Evolutionary conservation across 53 echinoderm and acorn worm species (phyloP).

Genomic region (Paracentrotus lividus): DNA sequence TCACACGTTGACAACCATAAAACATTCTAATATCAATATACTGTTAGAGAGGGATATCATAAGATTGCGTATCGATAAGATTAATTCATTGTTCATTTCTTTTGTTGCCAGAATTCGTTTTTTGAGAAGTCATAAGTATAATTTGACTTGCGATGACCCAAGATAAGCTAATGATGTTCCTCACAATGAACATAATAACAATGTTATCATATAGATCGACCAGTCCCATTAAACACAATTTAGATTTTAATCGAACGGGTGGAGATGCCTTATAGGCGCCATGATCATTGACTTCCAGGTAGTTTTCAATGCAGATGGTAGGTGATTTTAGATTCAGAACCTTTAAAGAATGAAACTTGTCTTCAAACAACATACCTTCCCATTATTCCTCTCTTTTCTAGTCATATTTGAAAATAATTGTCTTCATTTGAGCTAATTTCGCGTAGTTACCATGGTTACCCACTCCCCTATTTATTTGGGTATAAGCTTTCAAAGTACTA

Average conservation of each 20-base stretch:
- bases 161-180: slow-evolving; percentile 18
- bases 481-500: no score
- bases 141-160: background rate
- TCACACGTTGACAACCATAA: background rate
- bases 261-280: background rate
- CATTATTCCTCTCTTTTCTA: background rate
- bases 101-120: background rate
- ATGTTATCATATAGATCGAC: slow-evolving; percentile 18
- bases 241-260: background rate
- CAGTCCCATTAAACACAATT: background rate
- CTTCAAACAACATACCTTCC: no score
- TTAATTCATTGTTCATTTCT: background rate
- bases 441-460: no score
- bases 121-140: background rate
- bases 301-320: background rate
- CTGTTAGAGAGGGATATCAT: background rate
- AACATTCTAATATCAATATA: background rate
- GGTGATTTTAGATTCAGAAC: background rate
- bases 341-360: background rate
- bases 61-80: background rate
- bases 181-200: background rate
- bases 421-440: no score
- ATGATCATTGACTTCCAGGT: background rate
- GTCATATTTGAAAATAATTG: no score
- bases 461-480: no score